These are phyloP conservation scores for Prosapia bicincta DNA, from an alignment of 2,888 invertebrate genomes.

Conservation along the genomic window DNA sequence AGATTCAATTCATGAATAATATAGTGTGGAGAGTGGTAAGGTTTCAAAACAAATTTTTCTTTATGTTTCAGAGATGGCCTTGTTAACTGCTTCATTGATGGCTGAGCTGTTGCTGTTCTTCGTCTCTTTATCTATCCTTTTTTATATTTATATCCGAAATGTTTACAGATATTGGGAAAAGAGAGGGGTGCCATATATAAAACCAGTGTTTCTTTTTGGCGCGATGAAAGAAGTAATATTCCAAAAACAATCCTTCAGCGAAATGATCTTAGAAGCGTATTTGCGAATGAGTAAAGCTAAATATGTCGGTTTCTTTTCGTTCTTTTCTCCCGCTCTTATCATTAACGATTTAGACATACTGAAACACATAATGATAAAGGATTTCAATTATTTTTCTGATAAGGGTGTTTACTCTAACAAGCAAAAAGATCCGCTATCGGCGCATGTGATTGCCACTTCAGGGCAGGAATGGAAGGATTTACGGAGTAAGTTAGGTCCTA, in stretches of 20 bases:
- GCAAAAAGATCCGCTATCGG: constrained; percentile 21
- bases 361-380: constrained; percentile 23
- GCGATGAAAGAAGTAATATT: constrained; percentile 41
- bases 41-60: no score
- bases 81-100: background rate
- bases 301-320: constrained; percentile 13
- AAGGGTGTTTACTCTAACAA: constrained; percentile 26
- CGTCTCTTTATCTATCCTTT: background rate
- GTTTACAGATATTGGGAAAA: constrained; percentile 56
- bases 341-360: constrained; percentile 18
- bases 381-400: constrained; percentile 19
- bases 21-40: no score
- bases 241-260: background rate
- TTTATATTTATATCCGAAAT: background rate
- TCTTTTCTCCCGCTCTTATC: constrained; percentile 10
- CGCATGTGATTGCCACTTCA: constrained; percentile 38
- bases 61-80: no score
- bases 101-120: background rate
- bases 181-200: constrained; percentile 54
- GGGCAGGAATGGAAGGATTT: constrained; percentile 50
- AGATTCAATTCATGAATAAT: no score
- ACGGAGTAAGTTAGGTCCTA: constrained; percentile 48
- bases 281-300: background rate
- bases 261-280: constrained; percentile 6
- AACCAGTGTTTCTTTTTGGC: constrained; percentile 60